Conservation (phyloP, 2,113 vertebrate genomes). For the Apaloderma vittatum region DNA sequence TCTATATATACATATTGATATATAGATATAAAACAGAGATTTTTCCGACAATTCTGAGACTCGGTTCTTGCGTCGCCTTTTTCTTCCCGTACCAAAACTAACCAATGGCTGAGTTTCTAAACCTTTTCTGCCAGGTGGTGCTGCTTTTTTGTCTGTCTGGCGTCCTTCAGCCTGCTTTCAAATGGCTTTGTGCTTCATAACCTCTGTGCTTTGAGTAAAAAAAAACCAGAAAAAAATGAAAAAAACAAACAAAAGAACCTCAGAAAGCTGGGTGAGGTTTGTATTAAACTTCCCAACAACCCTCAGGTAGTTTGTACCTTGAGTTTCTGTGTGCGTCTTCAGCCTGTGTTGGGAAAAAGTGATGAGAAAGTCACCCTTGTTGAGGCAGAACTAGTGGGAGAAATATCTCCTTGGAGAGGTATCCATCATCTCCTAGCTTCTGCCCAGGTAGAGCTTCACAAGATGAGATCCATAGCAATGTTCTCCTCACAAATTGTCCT, state of each 20-base stretch:
- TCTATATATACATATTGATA: not conserved
- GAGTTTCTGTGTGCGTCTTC: not conserved
- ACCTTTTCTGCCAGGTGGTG: not conserved
- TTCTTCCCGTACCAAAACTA: not conserved
- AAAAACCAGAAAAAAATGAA: not conserved
- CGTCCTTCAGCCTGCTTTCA: not conserved
- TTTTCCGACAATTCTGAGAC: not conserved
- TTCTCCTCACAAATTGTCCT: not conserved
- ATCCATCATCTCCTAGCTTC: not conserved
- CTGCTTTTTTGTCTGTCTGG: not conserved
- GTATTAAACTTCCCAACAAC: not conserved
- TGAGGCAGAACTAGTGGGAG: not conserved
- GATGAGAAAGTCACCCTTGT: not conserved
- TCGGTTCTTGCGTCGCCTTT: accelerated
- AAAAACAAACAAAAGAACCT: not conserved
- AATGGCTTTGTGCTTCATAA: not conserved
- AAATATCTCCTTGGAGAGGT: not conserved
- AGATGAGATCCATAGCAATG: not conserved
- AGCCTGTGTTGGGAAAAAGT: not conserved
- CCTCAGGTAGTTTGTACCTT: not conserved
- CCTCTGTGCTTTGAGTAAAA: not conserved
- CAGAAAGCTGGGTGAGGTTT: not conserved
- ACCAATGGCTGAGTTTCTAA: not conserved
- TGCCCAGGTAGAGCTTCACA: not conserved
- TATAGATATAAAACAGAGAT: not conserved